Evolutionary conservation across 2,797 vertebrate genomes (phyloP).

Genomic region (Hipposideros larvatus): DNA sequence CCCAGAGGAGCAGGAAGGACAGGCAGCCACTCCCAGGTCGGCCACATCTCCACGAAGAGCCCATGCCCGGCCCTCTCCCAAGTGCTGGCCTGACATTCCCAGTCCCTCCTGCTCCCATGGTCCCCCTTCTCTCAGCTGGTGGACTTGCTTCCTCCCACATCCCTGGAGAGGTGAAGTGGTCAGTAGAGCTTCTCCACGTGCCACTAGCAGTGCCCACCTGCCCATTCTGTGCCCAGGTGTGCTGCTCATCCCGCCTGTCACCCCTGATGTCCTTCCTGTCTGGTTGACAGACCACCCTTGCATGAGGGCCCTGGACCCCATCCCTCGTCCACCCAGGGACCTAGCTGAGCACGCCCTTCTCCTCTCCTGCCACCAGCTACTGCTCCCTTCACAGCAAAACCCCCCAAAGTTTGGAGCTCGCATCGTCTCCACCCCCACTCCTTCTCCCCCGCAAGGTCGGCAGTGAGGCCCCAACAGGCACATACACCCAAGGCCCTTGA

Average conservation of each 20-base stretch:
- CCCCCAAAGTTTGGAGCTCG: accelerated
- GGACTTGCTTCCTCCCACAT: background rate
- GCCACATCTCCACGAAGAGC: background rate
- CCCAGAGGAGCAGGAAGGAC: background rate
- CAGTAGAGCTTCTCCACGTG: background rate
- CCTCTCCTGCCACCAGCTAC: background rate
- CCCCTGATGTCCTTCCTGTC: background rate
- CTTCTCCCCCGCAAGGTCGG: background rate
- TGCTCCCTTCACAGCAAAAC: background rate
- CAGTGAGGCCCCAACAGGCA: background rate
- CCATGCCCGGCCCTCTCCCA: background rate
- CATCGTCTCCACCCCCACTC: background rate
- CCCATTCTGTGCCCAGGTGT: background rate
- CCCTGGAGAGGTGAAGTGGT: background rate
- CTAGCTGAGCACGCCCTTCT: background rate
- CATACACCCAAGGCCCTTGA: background rate
- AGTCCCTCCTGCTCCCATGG: accelerated
- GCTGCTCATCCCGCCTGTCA: accelerated
- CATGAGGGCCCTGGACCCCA: background rate
- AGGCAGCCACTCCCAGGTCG: background rate
- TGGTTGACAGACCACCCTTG: background rate
- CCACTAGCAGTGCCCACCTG: background rate
- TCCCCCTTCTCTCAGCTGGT: no score
- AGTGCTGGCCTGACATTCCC: background rate
- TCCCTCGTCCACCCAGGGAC: background rate